A percentile compares a stretch with the other conserved stretches of the same genome.
Evolutionary conservation across 2,113 vertebrate genomes (phyloP).

Genomic region (Xenus cinereus): DNA sequence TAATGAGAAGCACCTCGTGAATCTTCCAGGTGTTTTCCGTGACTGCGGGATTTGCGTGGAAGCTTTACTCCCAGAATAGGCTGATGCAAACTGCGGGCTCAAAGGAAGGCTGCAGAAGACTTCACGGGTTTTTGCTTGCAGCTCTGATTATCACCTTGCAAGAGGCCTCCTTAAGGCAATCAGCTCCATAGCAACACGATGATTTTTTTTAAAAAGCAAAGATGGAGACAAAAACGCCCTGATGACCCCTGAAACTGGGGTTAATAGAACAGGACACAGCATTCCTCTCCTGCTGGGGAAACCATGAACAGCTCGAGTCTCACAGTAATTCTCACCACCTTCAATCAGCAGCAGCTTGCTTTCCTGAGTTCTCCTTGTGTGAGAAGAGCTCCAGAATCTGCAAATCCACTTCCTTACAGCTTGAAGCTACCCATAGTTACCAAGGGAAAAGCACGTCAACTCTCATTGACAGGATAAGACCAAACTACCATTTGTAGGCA

Average conservation of each 20-base stretch:
- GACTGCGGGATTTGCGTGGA: neutral
- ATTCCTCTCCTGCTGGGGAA: neutral
- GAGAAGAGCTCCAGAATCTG: neutral
- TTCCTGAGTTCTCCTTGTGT: neutral
- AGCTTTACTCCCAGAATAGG: neutral
- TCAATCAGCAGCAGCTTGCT: neutral
- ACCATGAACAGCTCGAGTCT: neutral
- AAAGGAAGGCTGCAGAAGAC: neutral
- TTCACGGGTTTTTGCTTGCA: neutral
- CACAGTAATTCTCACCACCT: neutral
- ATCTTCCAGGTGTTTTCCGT: neutral
- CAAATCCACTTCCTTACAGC: neutral
- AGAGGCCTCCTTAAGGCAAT: neutral
- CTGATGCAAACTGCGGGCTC: neutral
- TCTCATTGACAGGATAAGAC: neutral
- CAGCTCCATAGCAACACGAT: neutral
- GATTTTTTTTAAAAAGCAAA: neutral
- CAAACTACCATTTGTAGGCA: neutral
- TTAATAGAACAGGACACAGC: neutral
- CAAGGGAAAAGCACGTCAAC: neutral
- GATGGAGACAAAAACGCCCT: neutral
- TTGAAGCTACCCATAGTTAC: neutral
- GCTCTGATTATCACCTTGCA: neutral
- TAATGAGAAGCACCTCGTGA: neutral
- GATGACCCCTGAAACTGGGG: neutral